A percentile compares a stretch with the other conserved stretches of the same genome.
phyloP scores from a whole-genome alignment of 2,888 invertebrate genomes.

The Suillia variegata region DNA sequence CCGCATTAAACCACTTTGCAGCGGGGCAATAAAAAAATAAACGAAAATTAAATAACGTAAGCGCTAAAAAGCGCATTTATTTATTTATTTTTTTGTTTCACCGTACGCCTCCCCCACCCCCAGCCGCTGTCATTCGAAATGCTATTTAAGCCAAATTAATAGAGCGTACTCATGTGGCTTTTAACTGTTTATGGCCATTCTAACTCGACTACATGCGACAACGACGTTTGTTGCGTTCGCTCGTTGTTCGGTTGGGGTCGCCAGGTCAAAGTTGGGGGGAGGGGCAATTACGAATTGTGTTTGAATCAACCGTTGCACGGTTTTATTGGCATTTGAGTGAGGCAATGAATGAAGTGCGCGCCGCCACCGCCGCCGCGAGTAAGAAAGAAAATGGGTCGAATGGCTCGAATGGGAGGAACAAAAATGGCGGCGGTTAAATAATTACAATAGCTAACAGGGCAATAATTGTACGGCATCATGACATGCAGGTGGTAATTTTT shows the following conservation, averaged over 20 bases:
- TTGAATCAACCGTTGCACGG: background rate
- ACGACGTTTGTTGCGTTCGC: background rate
- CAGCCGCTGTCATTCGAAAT: background rate
- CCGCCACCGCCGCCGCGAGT: no score
- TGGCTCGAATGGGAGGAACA: no score
- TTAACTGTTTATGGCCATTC: background rate
- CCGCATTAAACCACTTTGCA: no score
- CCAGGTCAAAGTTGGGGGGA: background rate
- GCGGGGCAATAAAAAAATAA: no score
- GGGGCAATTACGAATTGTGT: background rate
- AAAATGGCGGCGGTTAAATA: background rate
- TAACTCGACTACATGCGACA: background rate
- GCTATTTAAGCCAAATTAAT: conserved; percentile 5
- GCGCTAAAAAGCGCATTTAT: background rate
- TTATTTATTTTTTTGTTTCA: no score
- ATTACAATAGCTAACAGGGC: background rate
- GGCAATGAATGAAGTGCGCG: no score
- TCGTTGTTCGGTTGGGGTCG: background rate
- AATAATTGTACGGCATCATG: background rate
- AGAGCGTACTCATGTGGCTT: conserved; percentile 6
- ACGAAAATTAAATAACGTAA: no score
- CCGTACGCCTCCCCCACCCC: no score
- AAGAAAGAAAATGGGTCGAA: no score
- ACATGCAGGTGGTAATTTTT: conserved; percentile 1
- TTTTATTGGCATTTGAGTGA: background rate